Conservation (phyloP, 2,888 invertebrate genomes). For the Alcis repandata region DNA sequence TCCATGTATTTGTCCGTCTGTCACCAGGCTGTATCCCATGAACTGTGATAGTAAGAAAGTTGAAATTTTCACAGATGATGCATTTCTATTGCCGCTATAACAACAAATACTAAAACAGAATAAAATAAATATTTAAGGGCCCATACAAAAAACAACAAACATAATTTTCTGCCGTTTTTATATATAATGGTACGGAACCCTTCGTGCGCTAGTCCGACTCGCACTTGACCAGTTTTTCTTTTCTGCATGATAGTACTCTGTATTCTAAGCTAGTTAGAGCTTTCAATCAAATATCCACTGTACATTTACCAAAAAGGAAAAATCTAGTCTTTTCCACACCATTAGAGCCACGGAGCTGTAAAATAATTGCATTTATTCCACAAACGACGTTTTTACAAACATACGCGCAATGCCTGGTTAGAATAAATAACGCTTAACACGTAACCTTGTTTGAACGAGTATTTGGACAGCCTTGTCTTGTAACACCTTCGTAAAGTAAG, state of each 20-base stretch:
- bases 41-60: too few species aligned
- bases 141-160: too few species aligned
- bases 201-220: too few species aligned
- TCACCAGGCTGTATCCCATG: too few species aligned
- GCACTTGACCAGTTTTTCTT: too few species aligned
- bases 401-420: neutral
- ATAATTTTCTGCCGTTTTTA: too few species aligned
- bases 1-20: too few species aligned
- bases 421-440: neutral
- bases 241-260: neutral
- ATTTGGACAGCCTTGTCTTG: slow-evolving; percentile 14
- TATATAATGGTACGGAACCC: too few species aligned
- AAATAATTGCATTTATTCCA: neutral
- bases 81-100: too few species aligned
- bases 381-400: neutral
- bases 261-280: neutral
- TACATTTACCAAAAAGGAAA: neutral
- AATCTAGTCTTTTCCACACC: neutral
- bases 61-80: too few species aligned
- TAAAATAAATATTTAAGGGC: too few species aligned
- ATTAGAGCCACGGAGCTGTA: neutral
- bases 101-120: too few species aligned
- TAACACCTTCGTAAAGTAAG: slow-evolving; percentile 3
- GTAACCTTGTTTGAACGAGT: slow-evolving; percentile 10
- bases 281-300: slow-evolving; percentile 3